A percentile compares a stretch with the other conserved stretches of the same genome.
These are phyloP conservation scores for Nycticebus coucang DNA, from an alignment of 2,113 vertebrate genomes.

Conservation along the genomic window DNA sequence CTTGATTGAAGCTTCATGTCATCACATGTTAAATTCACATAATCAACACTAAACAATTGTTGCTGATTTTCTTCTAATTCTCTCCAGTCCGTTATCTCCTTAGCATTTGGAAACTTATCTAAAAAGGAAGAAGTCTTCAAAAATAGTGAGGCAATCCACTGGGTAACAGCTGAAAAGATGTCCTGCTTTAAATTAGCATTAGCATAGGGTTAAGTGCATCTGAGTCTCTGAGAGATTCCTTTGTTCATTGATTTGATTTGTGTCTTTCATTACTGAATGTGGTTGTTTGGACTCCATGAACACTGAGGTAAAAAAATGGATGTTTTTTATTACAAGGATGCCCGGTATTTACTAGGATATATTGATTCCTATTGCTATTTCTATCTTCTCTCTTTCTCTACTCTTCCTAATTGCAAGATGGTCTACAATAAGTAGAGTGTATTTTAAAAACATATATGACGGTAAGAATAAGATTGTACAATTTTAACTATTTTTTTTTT, in stretches of 20 bases:
- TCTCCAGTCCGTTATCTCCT: neutral
- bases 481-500: neutral
- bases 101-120: constrained; percentile 40
- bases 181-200: neutral
- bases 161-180: neutral
- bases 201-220: neutral
- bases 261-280: neutral
- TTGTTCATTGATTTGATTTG: neutral
- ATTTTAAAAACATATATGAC: neutral
- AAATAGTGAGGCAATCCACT: neutral
- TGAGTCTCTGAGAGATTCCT: neutral
- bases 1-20: constrained; percentile 1
- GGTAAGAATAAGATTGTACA: neutral
- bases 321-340: neutral
- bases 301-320: neutral
- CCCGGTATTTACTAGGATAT: neutral
- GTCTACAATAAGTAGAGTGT: neutral
- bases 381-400: neutral
- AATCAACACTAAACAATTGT: neutral
- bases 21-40: constrained; percentile 5
- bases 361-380: neutral
- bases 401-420: neutral
- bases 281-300: neutral
- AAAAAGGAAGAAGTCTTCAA: neutral
- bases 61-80: constrained; percentile 28